Base-by-base conservation (phyloP, 37 sponge, comb jelly and placozoan species). In the Aplysina aerophoba region DNA sequence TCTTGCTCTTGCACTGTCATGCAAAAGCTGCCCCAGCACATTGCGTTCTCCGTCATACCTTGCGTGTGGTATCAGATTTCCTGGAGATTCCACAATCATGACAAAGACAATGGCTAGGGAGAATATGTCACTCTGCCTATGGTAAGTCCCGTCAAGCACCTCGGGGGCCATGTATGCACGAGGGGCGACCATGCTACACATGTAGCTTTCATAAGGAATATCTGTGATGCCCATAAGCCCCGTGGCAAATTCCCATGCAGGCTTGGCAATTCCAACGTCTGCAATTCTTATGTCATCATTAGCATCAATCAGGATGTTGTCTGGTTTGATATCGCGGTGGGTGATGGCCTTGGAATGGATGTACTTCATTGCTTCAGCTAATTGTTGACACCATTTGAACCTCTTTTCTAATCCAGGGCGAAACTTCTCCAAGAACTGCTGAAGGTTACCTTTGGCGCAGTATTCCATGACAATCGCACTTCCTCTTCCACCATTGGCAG, bases 101-200 rank as follows among this genome's bases (percentile, higher is more conserved):
- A 66, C 24, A 81, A 87, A 68, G 40, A 87, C 65, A 14, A 87
- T 58, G 0, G 72, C 87, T n/a, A 87, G 58, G 16, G 87, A 87
- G 39, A 87, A 87, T 6, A 87, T 58, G 66, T 87, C 87, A 80
- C 87, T 67, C 11, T 39, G 12, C 15, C 24, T 55, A 1, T 27
- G 63, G 81, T 87, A 87, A 13, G 12, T 81, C 40, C 41, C 73
- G 15, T 80, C 59, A 36, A 36, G 80, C 41, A 87, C 81, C 63
- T 87, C 87, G 17, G 87, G 87, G 2, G 87, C 87, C 87, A 87
- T 87, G 73, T 80, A 87, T 0, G 57, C 22, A 15, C 38, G 71
- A 64, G 81, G 64, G 0, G 81, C 87, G 6, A 58, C 55, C 38
- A 53, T 30, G 35, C 81, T 68, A 15, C 41, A 54, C 87, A 87